phyloP scores from a whole-genome alignment of 1,140 invertebrate species.

The Pygmarrhopalites habei region DNA sequence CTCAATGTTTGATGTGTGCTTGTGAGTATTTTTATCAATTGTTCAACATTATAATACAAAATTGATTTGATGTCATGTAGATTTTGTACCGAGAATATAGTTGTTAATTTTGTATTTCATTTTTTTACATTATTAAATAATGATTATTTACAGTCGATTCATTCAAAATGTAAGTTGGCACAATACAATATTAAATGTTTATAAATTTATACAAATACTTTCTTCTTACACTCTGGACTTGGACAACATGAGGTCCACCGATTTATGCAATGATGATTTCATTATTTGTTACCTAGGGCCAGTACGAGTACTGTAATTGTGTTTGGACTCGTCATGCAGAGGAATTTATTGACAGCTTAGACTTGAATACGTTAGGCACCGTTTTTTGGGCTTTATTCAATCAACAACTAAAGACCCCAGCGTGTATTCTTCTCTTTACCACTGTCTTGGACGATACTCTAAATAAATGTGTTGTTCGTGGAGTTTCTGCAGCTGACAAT shows the following conservation, averaged over 20 bases:
- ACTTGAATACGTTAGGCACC: conserved; percentile 9
- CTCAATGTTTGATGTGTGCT: conserved; percentile 25
- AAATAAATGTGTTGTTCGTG: too few relatives aligned
- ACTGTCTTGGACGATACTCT: conserved; percentile 24
- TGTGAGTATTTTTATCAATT: conserved; percentile 22
- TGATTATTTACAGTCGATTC: too few relatives aligned
- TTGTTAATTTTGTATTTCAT: not conserved
- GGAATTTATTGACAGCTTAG: conserved; percentile 27
- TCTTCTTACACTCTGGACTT: too few relatives aligned
- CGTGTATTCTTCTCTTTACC: conserved; percentile 20
- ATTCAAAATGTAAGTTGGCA: too few relatives aligned
- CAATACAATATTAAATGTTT: too few relatives aligned
- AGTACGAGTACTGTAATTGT: conserved; percentile 28
- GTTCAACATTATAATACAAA: not conserved
- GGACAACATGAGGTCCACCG: too few relatives aligned
- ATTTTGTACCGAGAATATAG: not conserved
- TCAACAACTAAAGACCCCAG: not conserved
- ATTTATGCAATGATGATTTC: not conserved
- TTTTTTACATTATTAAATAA: not conserved
- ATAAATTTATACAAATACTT: too few relatives aligned
- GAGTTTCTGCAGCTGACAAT: conserved; percentile 18
- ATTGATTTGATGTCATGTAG: not conserved
- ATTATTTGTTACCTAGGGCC: conserved; percentile 15
- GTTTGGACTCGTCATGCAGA: conserved; percentile 34
- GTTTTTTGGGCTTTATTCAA: conserved; percentile 26